Base-by-base conservation (phyloP, 1,140 invertebrate species). In the Drosophila obscura region DNA sequence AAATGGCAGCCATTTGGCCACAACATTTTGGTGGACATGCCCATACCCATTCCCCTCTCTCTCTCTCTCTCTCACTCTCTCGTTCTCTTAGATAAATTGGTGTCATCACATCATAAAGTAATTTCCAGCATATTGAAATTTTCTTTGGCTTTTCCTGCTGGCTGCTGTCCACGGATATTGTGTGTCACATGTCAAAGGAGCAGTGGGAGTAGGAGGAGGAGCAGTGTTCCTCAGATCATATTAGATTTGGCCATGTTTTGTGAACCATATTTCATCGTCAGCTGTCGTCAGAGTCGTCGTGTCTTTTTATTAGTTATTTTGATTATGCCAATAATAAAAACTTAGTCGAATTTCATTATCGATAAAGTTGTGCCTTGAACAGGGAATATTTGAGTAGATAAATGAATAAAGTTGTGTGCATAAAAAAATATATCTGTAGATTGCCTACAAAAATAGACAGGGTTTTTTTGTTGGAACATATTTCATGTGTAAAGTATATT, bases 21-120 rank as follows among this genome's bases (percentile, higher is more conserved):
- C n/a, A 16, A 16, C 26, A 69, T 49, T 50, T 69, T 69, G 15
- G 51, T 68, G 64, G 66, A 16, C 66, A 56, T 16, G 31, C 5
- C 50, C n/a, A 26, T 26, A 51, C 19, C n/a, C 66, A 31, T 16
- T 0, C 49, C 31, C 9, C 22, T 24, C 9, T 46, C 39, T 24
- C 35, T 3, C 35, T 4, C 35, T 39, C 35, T 39, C 7, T 7
- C 5, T 28, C 26, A 7, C 5, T 28, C 26, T 6, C 5, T 35
- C 11, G 58, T 31, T 51, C 24, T 39, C 65, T 87, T 63, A 69
- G 76, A 91, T 83, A 91, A 91, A 91, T 91, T 79, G 89, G 76
- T 90, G 89, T 78, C 89, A 91, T 91, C 89, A 91, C 66, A 91
- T 91, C 89, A 91, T 87, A 91, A 85, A 89, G 84, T 91, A 78